phyloP scores from a whole-genome alignment of 2,797 vertebrate genomes.

The Muscicapa comitata region DNA sequence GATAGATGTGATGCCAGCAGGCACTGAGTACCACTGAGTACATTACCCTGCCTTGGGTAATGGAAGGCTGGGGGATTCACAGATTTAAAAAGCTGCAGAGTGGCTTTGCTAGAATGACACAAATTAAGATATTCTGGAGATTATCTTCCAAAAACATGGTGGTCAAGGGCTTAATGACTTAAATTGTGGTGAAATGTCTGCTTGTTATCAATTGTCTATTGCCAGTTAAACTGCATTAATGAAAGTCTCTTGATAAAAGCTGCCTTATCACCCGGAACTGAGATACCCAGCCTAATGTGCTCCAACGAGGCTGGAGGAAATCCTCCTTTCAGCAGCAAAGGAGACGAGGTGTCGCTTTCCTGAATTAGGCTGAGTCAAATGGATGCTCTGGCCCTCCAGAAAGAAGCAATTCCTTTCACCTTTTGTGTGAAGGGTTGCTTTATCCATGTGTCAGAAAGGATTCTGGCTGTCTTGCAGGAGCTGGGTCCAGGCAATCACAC shows the following conservation, averaged over 20 bases:
- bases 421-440: neutral
- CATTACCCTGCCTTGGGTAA: neutral
- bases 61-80: neutral
- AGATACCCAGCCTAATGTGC: neutral
- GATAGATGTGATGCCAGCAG: neutral
- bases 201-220: constrained; percentile 1
- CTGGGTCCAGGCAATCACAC: neutral
- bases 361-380: neutral
- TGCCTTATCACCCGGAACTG: constrained; percentile 31
- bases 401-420: neutral
- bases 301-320: neutral
- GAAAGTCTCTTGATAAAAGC: constrained; percentile 23
- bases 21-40: neutral
- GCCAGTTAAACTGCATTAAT: constrained; percentile 12
- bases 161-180: constrained; percentile 5
- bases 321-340: neutral
- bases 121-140: neutral
- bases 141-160: neutral
- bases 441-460: neutral
- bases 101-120: neutral
- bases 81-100: neutral
- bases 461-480: neutral
- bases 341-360: neutral
- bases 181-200: neutral
- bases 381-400: neutral